phyloP scores from a whole-genome alignment of 2,888 invertebrate genomes.

The Sinelater perroti region DNA sequence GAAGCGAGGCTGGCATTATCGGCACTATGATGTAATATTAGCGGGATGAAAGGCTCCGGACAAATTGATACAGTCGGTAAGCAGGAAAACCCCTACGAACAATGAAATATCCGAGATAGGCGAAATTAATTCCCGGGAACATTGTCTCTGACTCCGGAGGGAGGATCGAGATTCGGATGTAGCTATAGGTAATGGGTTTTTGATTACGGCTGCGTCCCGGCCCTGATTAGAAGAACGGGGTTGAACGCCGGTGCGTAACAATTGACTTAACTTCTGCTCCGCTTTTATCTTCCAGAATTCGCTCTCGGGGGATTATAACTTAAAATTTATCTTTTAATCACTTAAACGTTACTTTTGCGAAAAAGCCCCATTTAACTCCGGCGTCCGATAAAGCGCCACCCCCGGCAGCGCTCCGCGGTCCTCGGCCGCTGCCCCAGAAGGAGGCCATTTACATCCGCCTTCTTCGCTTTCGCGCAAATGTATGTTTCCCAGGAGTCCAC shows the following conservation, averaged over 20 bases:
- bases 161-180: slow-evolving; percentile 36
- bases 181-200: slow-evolving; percentile 55
- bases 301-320: slow-evolving; percentile 39
- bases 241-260: slow-evolving; percentile 49
- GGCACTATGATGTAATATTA: slow-evolving; percentile 37
- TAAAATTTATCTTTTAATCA: slow-evolving; percentile 30
- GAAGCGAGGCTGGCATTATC: slow-evolving; percentile 23
- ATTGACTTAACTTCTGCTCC: slow-evolving; percentile 48
- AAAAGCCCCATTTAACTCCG: slow-evolving; percentile 11
- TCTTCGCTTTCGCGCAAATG: slow-evolving; percentile 29
- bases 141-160: slow-evolving; percentile 39
- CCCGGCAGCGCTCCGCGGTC: slow-evolving; percentile 14
- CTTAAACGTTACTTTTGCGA: slow-evolving; percentile 24
- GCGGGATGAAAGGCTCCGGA: slow-evolving; percentile 41
- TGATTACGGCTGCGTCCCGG: slow-evolving; percentile 53
- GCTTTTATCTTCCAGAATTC: slow-evolving; percentile 42
- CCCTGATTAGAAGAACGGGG: slow-evolving; percentile 46
- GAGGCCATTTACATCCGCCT: slow-evolving; percentile 26
- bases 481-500: slow-evolving; percentile 44
- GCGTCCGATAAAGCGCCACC: slow-evolving; percentile 14
- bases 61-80: slow-evolving; percentile 40
- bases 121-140: slow-evolving; percentile 42
- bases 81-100: slow-evolving; percentile 39
- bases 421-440: slow-evolving; percentile 8
- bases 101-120: slow-evolving; percentile 41